phyloP scores from a whole-genome alignment of 2,888 invertebrate genomes.

The Drosophila lacicola region DNA sequence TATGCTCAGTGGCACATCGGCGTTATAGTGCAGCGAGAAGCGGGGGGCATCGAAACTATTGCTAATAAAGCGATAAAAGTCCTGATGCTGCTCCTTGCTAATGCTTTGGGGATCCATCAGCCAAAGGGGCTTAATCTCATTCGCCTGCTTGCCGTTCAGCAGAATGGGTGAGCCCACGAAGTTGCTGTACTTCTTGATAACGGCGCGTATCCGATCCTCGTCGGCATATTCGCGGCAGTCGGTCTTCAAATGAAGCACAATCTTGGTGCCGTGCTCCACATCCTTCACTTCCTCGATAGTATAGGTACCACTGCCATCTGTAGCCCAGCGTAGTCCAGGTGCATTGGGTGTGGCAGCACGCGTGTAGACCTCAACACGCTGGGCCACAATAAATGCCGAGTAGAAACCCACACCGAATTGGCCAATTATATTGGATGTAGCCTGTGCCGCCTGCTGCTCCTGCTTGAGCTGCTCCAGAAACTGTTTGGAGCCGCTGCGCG shows the following conservation, averaged over 20 bases:
- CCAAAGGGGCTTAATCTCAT: conserved; percentile 97
- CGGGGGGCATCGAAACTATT: conserved; percentile 95
- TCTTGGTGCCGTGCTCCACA: conserved; percentile 95
- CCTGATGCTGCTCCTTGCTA: conserved; percentile 93
- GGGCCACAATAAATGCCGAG: conserved; percentile 98
- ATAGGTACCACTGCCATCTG: conserved; percentile 96
- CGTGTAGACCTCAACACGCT: conserved; percentile 96
- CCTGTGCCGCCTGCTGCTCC: conserved; percentile 87
- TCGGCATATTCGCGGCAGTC: conserved; percentile 96
- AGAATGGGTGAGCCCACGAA: conserved; percentile 97
- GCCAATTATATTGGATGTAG: conserved; percentile 93
- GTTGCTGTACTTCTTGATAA: conserved; percentile 98
- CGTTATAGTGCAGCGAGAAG: conserved; percentile 95
- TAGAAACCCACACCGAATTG: conserved; percentile 99
- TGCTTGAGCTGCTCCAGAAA: conserved; percentile 94
- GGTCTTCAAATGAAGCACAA: conserved; percentile 94
- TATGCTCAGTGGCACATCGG: conserved; percentile 93
- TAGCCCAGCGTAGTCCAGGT: conserved; percentile 93
- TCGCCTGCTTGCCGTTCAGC: conserved; percentile 94
- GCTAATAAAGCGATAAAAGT: conserved; percentile 96
- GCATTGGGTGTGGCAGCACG: conserved; percentile 88
- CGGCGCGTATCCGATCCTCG: conserved; percentile 92
- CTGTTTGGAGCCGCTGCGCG: conserved; percentile 97
- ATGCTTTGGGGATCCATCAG: conserved; percentile 95
- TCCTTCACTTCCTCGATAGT: conserved; percentile 94